These are phyloP conservation scores for Tapera naevia DNA, from an alignment of 2,797 vertebrate species.

Conservation along the genomic window DNA sequence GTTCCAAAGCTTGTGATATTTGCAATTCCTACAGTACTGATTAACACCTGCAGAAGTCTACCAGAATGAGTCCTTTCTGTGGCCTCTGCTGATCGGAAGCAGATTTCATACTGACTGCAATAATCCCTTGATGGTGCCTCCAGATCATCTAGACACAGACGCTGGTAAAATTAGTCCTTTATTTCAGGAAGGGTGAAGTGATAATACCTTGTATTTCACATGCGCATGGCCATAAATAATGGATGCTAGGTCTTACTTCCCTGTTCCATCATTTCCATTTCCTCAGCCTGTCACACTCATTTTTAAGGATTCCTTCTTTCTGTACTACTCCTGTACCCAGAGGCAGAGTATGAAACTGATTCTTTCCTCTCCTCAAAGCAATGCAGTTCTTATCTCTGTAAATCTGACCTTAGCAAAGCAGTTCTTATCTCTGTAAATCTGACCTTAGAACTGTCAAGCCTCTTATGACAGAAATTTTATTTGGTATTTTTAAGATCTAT, in stretches of 20 bases:
- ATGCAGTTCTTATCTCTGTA: neutral
- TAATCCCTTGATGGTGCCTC: neutral
- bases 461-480: neutral
- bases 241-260: neutral
- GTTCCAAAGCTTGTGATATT: neutral
- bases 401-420: neutral
- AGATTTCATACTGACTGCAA: neutral
- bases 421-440: neutral
- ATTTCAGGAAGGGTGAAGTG: neutral
- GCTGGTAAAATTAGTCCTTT: neutral
- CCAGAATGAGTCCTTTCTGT: neutral
- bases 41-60: neutral
- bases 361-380: neutral
- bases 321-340: neutral
- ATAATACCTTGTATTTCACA: neutral
- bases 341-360: neutral
- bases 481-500: neutral
- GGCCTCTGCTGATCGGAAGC: neutral
- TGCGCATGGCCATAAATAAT: neutral
- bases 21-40: neutral
- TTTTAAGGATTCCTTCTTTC: neutral
- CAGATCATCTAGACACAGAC: neutral
- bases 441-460: neutral
- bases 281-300: neutral
- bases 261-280: neutral